Evolutionary conservation across 2,113 vertebrate species (phyloP).

Genomic region (Chrysochloris asiatica): DNA sequence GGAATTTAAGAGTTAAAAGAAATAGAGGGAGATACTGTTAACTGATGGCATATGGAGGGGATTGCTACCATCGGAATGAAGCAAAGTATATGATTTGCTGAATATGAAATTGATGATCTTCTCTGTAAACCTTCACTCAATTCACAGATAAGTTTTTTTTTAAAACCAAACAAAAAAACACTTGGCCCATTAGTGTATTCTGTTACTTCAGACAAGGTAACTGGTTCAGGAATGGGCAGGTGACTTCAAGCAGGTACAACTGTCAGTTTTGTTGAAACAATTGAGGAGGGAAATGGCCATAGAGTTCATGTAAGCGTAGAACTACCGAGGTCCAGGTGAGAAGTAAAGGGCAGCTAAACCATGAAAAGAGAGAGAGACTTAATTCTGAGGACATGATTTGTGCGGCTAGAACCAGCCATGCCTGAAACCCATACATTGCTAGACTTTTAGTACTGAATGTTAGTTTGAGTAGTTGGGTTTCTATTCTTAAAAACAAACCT

Average conservation of each 20-base stretch:
- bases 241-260: neutral
- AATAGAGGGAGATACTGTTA: too few relatives aligned
- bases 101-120: too few relatives aligned
- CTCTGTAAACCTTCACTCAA: too few relatives aligned
- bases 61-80: too few relatives aligned
- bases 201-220: neutral
- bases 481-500: neutral
- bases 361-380: neutral
- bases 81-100: too few relatives aligned
- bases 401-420: neutral
- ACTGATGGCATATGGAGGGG: too few relatives aligned
- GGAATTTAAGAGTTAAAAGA: too few relatives aligned
- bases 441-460: neutral
- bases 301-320: neutral
- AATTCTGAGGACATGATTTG: neutral
- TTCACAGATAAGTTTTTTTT: too few relatives aligned
- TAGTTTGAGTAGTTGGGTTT: neutral
- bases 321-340: neutral
- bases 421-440: neutral
- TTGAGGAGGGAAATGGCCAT: neutral
- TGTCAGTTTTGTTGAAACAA: neutral
- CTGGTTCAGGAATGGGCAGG: neutral
- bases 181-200: neutral
- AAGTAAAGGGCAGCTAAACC: neutral
- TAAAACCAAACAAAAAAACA: too few relatives aligned